Conservation (phyloP, 2,797 vertebrate genomes). For the Acestrorhynchus altus region DNA sequence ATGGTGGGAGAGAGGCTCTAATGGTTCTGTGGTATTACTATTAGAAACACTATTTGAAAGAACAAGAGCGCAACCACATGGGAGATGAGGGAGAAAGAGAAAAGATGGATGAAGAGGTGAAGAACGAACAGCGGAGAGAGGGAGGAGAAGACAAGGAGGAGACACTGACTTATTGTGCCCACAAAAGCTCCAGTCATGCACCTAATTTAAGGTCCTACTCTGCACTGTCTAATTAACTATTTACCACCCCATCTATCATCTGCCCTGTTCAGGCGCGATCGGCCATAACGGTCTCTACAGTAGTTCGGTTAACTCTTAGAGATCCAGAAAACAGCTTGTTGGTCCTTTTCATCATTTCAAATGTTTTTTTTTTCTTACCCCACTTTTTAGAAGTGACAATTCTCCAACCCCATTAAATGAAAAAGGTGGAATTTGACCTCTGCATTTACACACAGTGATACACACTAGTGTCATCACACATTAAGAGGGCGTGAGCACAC, state of each 20-base stretch:
- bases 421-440: too few relatives aligned
- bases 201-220: constrained; percentile 82
- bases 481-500: too few relatives aligned
- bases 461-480: too few relatives aligned
- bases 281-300: constrained; percentile 37
- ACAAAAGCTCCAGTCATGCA: constrained; percentile 75
- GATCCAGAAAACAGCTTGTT: too few relatives aligned
- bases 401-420: too few relatives aligned
- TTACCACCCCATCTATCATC: constrained; percentile 81
- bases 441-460: too few relatives aligned
- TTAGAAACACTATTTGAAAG: background rate
- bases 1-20: constrained; percentile 39
- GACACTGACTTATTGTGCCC: constrained; percentile 75
- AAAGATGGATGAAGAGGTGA: constrained; percentile 16
- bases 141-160: constrained; percentile 40
- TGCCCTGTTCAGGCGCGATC: constrained; percentile 72
- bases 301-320: too few relatives aligned
- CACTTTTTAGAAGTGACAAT: too few relatives aligned
- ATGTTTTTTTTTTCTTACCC: too few relatives aligned
- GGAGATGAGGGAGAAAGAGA: constrained; percentile 22
- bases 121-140: background rate
- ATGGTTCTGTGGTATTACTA: constrained; percentile 50
- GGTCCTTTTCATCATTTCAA: too few relatives aligned
- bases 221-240: constrained; percentile 83
- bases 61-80: constrained; percentile 8